Percentiles rank a stretch among this genome's conserved stretches.
Conservation (phyloP, 2,888 invertebrate genomes). For the Zonitis immaculata region DNA sequence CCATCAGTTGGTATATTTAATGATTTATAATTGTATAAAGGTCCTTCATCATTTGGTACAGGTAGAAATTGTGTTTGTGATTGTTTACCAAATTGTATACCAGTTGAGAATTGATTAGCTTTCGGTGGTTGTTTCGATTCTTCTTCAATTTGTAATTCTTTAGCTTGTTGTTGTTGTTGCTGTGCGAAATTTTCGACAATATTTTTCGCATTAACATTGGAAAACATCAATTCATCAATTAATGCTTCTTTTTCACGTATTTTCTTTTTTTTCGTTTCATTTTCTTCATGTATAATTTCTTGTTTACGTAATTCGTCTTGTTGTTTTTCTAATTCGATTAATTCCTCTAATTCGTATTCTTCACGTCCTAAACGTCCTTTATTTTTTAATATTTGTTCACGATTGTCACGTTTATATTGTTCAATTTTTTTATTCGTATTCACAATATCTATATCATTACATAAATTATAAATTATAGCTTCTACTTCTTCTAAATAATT, state of each 20-base stretch:
- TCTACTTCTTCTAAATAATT: slow-evolving; percentile 96
- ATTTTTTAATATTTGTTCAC: slow-evolving; percentile 75
- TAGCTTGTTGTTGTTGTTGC: slow-evolving; percentile 51
- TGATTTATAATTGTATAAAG: slow-evolving; percentile 65
- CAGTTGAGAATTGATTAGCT: slow-evolving; percentile 76
- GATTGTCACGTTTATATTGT: slow-evolving; percentile 86
- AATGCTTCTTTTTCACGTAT: slow-evolving; percentile 84
- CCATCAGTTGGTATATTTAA: slow-evolving; percentile 62
- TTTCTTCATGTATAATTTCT: slow-evolving; percentile 64
- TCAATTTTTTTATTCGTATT: slow-evolving; percentile 87
- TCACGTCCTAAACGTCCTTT: slow-evolving; percentile 72
- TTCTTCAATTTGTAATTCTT: slow-evolving; percentile 57
- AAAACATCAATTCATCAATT: slow-evolving; percentile 93
- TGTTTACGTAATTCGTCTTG: slow-evolving; percentile 69
- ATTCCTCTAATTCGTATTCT: slow-evolving; percentile 81
- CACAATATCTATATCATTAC: slow-evolving; percentile 82
- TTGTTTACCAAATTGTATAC: slow-evolving; percentile 73
- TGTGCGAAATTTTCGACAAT: slow-evolving; percentile 71
- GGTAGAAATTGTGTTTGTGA: slow-evolving; percentile 60
- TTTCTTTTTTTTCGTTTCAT: slow-evolving; percentile 73
- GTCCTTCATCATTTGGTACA: slow-evolving; percentile 72
- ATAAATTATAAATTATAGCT: slow-evolving; percentile 83
- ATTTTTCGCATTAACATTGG: slow-evolving; percentile 82
- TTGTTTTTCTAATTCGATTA: slow-evolving; percentile 75
- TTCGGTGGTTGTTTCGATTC: slow-evolving; percentile 46